phyloP scores from a whole-genome alignment of 2,113 vertebrate species.

The Copsychus sechellarum region DNA sequence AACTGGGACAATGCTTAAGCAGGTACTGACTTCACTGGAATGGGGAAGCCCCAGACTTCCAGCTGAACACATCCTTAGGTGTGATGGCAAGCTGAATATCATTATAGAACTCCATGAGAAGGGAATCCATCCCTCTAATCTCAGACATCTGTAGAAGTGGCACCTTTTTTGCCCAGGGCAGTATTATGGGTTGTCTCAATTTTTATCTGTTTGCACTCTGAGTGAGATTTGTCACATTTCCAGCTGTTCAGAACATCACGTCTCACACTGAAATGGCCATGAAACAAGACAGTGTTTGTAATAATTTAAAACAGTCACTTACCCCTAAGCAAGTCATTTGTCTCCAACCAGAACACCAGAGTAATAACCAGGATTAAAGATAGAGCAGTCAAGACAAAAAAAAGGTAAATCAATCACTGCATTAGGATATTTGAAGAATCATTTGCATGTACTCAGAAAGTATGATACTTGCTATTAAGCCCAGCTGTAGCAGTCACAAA shows the following conservation, averaged over 20 bases:
- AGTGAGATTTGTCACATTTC: slow-evolving; percentile 17
- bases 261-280: slow-evolving; percentile 10
- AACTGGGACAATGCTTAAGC: background rate
- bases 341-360: slow-evolving; percentile 7
- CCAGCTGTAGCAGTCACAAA: slow-evolving; percentile 20
- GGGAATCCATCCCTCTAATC: background rate
- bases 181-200: background rate
- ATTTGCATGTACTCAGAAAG: slow-evolving; percentile 56
- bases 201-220: slow-evolving; percentile 10
- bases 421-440: slow-evolving; percentile 59
- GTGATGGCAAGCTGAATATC: background rate
- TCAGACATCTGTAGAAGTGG: background rate
- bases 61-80: background rate
- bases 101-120: background rate
- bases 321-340: slow-evolving; percentile 48
- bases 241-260: background rate
- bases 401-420: slow-evolving; percentile 67
- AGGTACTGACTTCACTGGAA: background rate
- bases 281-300: slow-evolving; percentile 34
- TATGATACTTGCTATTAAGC: slow-evolving; percentile 49
- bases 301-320: slow-evolving; percentile 57
- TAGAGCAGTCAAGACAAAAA: slow-evolving; percentile 61
- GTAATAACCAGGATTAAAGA: slow-evolving; percentile 62
- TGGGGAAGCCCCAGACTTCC: background rate
- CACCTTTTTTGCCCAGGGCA: slow-evolving; percentile 2